A percentile compares a stretch with the other conserved stretches of the same genome.
phyloP scores from a whole-genome alignment of 2,888 invertebrate species.

The Oligia strigilis region DNA sequence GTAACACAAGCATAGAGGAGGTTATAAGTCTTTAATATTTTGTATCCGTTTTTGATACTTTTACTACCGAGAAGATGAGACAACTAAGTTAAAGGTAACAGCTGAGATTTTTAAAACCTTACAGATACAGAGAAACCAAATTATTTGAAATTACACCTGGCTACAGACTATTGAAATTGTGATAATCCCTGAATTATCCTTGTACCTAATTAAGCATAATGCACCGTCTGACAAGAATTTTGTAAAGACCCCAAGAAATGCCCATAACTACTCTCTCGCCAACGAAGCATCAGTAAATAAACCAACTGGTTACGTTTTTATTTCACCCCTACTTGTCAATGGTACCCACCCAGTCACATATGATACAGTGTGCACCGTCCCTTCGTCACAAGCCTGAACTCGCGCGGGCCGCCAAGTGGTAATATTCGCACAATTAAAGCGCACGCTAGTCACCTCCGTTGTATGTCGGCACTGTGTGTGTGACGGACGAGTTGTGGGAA shows the following conservation, averaged over 20 bases:
- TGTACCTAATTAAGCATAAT: neutral
- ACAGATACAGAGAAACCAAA: neutral
- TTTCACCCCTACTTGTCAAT: neutral
- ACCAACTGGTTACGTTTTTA: neutral
- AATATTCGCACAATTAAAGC: conserved; percentile 76
- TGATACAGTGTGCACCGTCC: conserved; percentile 25
- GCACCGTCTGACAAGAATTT: neutral
- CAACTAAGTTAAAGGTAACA: neutral
- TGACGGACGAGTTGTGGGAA: conserved; percentile 18
- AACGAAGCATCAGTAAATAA: neutral
- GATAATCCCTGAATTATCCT: neutral
- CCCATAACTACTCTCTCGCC: neutral
- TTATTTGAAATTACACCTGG: no score
- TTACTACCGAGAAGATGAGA: neutral
- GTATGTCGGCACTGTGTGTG: conserved; percentile 22
- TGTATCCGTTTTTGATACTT: neutral
- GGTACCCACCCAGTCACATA: no score
- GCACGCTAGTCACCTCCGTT: conserved; percentile 31
- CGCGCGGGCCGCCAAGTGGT: conserved; percentile 65
- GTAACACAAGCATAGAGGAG: neutral
- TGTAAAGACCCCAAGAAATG: neutral
- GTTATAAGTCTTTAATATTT: neutral
- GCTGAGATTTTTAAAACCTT: neutral
- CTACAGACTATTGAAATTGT: neutral
- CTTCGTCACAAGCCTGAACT: conserved; percentile 38